Evolutionary conservation across 2,113 vertebrate genomes (phyloP).

Genomic region (Psephotus haematonotus): DNA sequence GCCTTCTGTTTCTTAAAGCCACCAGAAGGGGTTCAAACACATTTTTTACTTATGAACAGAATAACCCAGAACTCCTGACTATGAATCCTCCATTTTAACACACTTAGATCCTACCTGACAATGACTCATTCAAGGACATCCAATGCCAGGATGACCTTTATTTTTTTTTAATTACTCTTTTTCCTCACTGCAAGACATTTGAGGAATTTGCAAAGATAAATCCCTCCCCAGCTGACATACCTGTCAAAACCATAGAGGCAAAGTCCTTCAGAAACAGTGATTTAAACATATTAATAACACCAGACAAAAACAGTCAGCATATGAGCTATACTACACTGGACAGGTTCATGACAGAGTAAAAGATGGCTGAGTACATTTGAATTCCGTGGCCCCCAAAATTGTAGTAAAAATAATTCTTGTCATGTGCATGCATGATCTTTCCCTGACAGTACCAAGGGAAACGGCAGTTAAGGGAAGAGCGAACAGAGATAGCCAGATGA

Average conservation of each 20-base stretch:
- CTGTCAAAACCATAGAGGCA: not conserved
- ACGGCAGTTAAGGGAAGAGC: not conserved
- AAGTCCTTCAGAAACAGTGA: not conserved
- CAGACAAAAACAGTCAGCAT: not conserved
- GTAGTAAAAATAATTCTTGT: not conserved
- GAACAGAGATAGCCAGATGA: rapidly evolving
- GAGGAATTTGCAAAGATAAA: not conserved
- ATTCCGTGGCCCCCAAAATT: not conserved
- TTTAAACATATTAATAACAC: not conserved
- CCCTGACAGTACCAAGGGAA: not conserved
- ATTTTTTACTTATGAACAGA: not conserved
- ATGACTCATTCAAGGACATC: not conserved
- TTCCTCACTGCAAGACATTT: not conserved
- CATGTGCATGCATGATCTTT: not conserved
- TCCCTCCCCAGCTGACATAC: not conserved
- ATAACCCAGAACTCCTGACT: not conserved
- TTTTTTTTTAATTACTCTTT: not conserved
- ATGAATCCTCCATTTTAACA: not conserved
- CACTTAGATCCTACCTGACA: not conserved
- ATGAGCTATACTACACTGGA: not conserved
- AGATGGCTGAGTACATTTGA: not conserved
- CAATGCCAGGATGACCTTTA: not conserved
- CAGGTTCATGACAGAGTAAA: not conserved
- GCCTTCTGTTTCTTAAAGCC: not conserved
- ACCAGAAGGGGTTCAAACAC: not conserved